Conservation (phyloP, 2,888 invertebrate species). For the Patella depressa region DNA sequence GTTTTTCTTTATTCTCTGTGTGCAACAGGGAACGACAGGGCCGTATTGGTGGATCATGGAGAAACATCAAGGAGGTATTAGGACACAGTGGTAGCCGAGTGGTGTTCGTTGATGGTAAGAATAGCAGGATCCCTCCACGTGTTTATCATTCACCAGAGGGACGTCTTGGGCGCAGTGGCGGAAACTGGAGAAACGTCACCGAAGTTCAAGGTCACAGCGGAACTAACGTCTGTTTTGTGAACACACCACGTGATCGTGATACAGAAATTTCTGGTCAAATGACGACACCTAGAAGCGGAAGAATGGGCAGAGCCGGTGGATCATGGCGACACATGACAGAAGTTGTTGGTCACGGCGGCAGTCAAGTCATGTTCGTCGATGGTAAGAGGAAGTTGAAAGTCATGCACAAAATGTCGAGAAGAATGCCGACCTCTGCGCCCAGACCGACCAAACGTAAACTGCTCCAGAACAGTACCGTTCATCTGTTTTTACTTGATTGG, state of each 20-base stretch:
- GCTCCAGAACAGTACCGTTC: no score
- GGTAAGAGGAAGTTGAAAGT: constrained; percentile 22
- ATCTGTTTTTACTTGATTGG: no score
- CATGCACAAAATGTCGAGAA: neutral
- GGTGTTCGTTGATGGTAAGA: constrained; percentile 65
- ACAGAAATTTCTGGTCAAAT: neutral
- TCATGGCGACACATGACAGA: constrained; percentile 1
- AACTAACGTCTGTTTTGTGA: neutral
- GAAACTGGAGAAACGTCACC: constrained; percentile 1
- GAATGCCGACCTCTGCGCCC: constrained; percentile 10
- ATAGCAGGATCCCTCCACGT: neutral
- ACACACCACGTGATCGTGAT: neutral
- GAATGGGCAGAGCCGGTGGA: constrained; percentile 5
- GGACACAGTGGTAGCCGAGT: constrained; percentile 61
- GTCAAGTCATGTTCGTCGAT: constrained; percentile 31
- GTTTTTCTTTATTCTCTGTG: neutral
- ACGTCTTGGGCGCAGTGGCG: constrained; percentile 5
- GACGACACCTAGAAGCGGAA: neutral
- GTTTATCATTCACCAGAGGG: neutral
- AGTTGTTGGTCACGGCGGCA: constrained; percentile 31
- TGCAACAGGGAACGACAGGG: constrained; percentile 59
- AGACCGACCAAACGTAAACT: neutral
- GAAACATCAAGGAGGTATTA: constrained; percentile 65
- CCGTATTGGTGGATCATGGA: constrained; percentile 64
- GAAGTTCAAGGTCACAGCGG: constrained; percentile 4